Evolutionary conservation across 2,888 invertebrate species (phyloP), one percentile per base, ranked within the genome.

Genomic region (Thera britannica): DNA sequence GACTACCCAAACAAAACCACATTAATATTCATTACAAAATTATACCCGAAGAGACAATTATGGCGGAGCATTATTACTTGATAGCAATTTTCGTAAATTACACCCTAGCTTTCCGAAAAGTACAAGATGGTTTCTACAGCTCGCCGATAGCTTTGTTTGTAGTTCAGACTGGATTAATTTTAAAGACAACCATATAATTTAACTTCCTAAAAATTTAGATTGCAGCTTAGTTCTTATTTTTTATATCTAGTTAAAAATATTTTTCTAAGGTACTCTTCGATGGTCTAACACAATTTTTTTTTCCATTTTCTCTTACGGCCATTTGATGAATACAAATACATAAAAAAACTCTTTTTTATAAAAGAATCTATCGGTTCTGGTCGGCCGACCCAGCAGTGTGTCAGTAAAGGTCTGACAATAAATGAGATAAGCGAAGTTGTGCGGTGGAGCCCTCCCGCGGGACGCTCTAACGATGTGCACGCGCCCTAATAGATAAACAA

Each of bases 401-500:
- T 61, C 44, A 51, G 60, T 49, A 56, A 44, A 12, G 56, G 56
- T 61, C 38, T 41, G 12, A 61, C 65, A 61, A 65, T 65, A 65
- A 65, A 65, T 65, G 60, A 65, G 60, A 61, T 60, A 57, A 64
- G 56, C 57, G 62, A 57, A 63, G 57, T 49, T 57, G 5, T 48
- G 23, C 41, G 48, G 48, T 12, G 12, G 56, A 34, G 12, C 12
- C 44, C 36, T 46, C 44, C 9, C 60, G 35, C 11, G 62, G 52
- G 34, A 11, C 41, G 38, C 67, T 63, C 58, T 58, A 49, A 59
- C 67, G 67, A 67, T 67, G 67, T 59, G 67, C 11, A 62, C 67
- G 62, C 62, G 62, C 62, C 62, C 58, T 62, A 59, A 59, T 59
- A 62, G 62, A 67, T 59, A 62, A 59, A 62, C 55, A 58, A 62